phyloP scores from a whole-genome alignment of 35 echinoderm and acorn worm genomes.

The Hemicentrotus pulcherrimus region DNA sequence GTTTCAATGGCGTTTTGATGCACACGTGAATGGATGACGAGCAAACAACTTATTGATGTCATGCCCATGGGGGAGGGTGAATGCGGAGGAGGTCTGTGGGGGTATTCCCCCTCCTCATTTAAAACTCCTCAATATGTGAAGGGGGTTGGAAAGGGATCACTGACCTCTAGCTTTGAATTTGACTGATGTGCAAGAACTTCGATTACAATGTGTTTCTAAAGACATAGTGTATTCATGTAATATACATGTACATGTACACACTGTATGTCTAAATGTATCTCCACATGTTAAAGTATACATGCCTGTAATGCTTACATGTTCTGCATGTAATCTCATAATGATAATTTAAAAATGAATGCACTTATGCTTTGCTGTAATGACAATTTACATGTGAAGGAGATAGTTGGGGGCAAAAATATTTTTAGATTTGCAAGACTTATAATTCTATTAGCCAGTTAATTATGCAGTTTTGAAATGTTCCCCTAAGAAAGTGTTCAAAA shows the following conservation, averaged over 20 bases:
- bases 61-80: background rate
- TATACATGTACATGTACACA: background rate
- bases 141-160: background rate
- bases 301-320: background rate
- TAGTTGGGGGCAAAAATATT: too few relatives aligned
- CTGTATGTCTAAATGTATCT: background rate
- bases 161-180: background rate
- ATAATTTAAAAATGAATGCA: too few relatives aligned
- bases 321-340: too few relatives aligned
- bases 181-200: background rate
- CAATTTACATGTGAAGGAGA: too few relatives aligned
- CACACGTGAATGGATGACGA: background rate
- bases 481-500: too few relatives aligned
- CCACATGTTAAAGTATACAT: too few relatives aligned
- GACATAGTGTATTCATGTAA: background rate
- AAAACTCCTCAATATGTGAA: background rate
- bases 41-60: constrained; percentile 18
- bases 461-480: too few relatives aligned
- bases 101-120: background rate
- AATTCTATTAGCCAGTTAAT: too few relatives aligned
- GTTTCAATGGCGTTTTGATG: background rate
- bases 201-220: background rate
- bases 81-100: background rate
- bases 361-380: background rate
- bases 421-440: too few relatives aligned